Conservation (phyloP, 2,113 vertebrate species). For the Gila orcuttii region DNA sequence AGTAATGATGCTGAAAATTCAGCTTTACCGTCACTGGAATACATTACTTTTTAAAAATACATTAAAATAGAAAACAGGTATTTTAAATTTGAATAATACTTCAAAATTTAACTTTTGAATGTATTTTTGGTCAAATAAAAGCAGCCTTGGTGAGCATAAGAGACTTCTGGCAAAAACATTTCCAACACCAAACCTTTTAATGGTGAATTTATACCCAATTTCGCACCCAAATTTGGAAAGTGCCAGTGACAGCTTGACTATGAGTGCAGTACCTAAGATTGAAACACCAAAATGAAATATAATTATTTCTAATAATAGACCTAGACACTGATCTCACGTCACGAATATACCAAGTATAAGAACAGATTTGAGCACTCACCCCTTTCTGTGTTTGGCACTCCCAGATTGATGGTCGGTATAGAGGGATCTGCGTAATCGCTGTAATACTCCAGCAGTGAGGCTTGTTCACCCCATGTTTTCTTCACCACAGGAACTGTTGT, state of each 20-base stretch:
- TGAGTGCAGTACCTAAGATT: neutral
- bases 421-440: constrained; percentile 87
- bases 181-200: neutral
- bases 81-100: no score
- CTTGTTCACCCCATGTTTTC: constrained; percentile 91
- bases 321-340: neutral
- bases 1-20: no score
- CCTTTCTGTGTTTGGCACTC: constrained; percentile 93
- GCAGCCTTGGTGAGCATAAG: no score
- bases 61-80: no score
- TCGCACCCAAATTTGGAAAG: neutral
- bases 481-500: constrained; percentile 92
- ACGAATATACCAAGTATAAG: neutral
- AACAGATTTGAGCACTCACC: constrained; percentile 72
- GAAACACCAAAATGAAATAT: neutral
- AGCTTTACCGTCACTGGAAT: no score
- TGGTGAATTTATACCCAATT: neutral
- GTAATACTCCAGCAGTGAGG: constrained; percentile 89
- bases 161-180: neutral
- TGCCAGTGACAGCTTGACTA: neutral
- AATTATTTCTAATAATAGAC: neutral
- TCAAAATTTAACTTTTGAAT: no score
- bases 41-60: no score
- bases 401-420: constrained; percentile 90
- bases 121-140: no score